These are phyloP conservation scores for Brachypteracias leptosomus DNA, from an alignment of 2,113 vertebrate genomes.

Conservation along the genomic window DNA sequence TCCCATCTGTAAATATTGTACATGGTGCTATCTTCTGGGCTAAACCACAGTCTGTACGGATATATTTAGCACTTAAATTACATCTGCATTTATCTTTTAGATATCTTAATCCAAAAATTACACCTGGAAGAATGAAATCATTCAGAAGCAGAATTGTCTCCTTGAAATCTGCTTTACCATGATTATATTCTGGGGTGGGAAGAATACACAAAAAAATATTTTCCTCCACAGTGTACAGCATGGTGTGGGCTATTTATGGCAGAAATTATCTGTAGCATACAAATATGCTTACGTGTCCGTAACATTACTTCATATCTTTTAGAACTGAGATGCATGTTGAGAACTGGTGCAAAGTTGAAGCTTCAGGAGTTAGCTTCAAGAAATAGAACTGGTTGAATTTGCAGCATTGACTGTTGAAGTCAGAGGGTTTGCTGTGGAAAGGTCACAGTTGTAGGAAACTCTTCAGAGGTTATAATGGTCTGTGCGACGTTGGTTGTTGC, in stretches of 20 bases:
- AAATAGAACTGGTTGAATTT: neutral
- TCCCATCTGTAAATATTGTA: neutral
- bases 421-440: neutral
- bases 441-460: neutral
- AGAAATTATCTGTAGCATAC: neutral
- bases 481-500: neutral
- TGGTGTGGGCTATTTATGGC: neutral
- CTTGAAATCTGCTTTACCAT: neutral
- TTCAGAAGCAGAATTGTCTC: neutral
- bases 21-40: neutral
- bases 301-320: neutral
- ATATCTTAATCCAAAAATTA: slow-evolving; percentile 1
- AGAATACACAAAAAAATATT: neutral
- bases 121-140: neutral
- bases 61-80: neutral
- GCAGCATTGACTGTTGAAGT: neutral
- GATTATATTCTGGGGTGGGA: neutral
- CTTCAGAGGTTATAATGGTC: neutral
- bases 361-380: neutral
- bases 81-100: slow-evolving; percentile 7
- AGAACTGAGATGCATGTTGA: neutral
- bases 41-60: neutral
- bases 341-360: neutral
- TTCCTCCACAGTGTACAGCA: neutral
- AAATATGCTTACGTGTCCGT: neutral